Evolutionary conservation across 2,888 invertebrate genomes (phyloP).

Genomic region (Napeogenes sylphis): DNA sequence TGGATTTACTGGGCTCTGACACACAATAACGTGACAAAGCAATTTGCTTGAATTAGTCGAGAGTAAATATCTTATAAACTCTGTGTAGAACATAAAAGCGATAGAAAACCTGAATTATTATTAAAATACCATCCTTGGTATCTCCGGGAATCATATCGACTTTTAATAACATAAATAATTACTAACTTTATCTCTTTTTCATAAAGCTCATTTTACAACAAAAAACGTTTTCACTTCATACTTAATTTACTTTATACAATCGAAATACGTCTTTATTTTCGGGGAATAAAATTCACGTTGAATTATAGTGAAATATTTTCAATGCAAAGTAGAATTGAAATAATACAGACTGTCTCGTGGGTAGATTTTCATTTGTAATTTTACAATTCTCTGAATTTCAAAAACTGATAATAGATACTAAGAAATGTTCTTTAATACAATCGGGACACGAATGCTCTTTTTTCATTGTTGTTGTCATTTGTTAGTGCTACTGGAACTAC

Average conservation of each 20-base stretch:
- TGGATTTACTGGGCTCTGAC: background rate
- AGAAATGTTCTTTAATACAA: no score
- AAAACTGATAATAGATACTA: no score
- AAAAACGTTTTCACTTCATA: background rate
- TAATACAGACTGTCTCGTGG: background rate
- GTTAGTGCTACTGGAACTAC: no score
- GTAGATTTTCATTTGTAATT: background rate
- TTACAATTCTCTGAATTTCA: no score
- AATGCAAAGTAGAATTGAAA: background rate
- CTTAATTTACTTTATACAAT: background rate
- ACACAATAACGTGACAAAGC: background rate
- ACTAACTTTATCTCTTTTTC: background rate
- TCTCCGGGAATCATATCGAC: background rate
- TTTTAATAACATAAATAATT: background rate
- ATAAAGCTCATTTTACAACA: background rate
- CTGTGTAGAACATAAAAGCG: background rate
- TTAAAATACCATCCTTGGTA: background rate
- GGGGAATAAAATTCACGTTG: background rate
- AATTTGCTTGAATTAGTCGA: no score
- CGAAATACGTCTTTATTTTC: background rate
- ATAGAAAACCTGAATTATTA: constrained; percentile 4
- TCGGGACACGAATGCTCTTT: no score
- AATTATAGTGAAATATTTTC: background rate
- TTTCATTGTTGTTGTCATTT: no score
- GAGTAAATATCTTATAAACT: background rate